These are phyloP conservation scores for Phocides pigmalion DNA, from an alignment of 1,140 invertebrate species.

Conservation along the genomic window DNA sequence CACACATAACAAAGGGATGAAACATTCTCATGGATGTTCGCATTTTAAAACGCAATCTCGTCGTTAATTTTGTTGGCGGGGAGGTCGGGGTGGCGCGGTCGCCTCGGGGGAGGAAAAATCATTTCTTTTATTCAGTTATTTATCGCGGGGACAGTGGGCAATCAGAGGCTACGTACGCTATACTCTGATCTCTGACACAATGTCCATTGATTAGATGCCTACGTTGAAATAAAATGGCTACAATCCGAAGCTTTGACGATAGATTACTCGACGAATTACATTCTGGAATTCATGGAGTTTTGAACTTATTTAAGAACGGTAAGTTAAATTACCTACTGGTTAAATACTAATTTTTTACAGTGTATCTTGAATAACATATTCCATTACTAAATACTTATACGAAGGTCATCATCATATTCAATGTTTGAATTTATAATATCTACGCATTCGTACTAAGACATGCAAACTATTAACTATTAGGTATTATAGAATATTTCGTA, in stretches of 20 bases:
- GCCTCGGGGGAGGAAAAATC: constrained; percentile 25
- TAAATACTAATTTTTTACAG: too few species aligned
- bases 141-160: constrained; percentile 27
- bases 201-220: constrained; percentile 20
- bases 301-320: too few species aligned
- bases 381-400: too few species aligned
- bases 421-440: too few species aligned
- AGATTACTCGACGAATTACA: too few species aligned
- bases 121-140: constrained; percentile 33
- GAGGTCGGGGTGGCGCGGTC: constrained; percentile 1
- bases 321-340: too few species aligned
- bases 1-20: not conserved
- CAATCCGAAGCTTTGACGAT: not conserved
- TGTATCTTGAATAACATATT: too few species aligned
- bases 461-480: too few species aligned
- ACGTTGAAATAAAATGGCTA: constrained; percentile 6
- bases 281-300: too few species aligned
- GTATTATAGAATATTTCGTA: too few species aligned
- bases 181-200: constrained; percentile 10
- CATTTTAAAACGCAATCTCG: constrained; percentile 33
- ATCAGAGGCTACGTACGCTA: constrained; percentile 15
- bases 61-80: constrained; percentile 24
- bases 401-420: too few species aligned
- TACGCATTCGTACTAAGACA: too few species aligned
- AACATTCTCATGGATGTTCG: constrained; percentile 30